Evolutionary conservation across 2,888 invertebrate genomes (phyloP), one percentile per base, ranked within the genome.

Genomic region (Pseudococcus jackbeardsleyi): DNA sequence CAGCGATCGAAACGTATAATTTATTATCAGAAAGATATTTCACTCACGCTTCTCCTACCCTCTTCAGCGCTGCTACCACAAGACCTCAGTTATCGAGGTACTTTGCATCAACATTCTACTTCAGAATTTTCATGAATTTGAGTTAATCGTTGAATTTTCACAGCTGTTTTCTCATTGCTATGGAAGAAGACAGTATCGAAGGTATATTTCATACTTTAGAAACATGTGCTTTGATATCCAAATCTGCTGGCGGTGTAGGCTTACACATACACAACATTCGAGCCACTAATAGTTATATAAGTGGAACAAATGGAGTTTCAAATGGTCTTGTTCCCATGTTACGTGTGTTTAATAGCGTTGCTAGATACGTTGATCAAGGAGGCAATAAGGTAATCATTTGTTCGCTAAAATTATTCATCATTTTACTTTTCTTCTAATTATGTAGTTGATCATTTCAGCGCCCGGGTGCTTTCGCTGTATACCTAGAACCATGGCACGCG

Each of bases 401-500:
- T 2, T 22, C 15, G 8, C 2, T 64, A 9, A 2, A 64, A 22
- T 22, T 22, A 1, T 64, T 64, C 22, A 22, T 2, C 22, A 64
- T 11, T 9, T 7, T 1, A 22, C n/a, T 22, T 0, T 22, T 8
- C 0, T 19, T 64, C 64, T 64, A 22, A 64, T 22, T 64, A n/a
- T n/a, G n/a, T n/a, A 8, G 0, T 22, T 7, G 0, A 11, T 64
- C 22, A 64, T 64, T 22, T 22, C 64, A 64, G 64, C 64, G 99
- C 89, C 99, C 99, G 1, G 99, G 99, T 26, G 99, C 99, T 3
- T 98, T 99, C 93, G 98, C 99, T 19, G 95, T 99, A 89, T 99
- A 99, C 91, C 92, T 99, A 86, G 99, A 99, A 92, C 99, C 99
- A 0, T 99, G 99, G 99, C 99, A 99, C 92, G 96, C 97, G 0